Evolutionary conservation across 2,113 vertebrate genomes (phyloP), one percentile per base, ranked within the genome.

Genomic region (Seriola aureovittata): DNA sequence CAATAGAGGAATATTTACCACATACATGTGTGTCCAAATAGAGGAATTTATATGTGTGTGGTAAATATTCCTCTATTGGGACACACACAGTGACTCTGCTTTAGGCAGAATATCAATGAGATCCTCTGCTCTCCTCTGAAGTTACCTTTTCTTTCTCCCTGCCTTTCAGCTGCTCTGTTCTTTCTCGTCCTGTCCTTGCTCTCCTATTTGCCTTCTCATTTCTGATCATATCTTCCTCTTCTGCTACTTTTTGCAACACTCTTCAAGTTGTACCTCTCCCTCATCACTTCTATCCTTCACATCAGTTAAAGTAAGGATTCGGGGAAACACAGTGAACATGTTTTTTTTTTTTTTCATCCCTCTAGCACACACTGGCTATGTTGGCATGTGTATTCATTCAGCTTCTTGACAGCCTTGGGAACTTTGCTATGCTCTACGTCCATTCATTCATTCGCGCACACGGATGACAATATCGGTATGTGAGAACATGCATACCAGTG

Each of bases 321-420:
- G 36, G 16, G 5, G 29, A 79, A 88, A 77, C 32, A 40, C n/a
- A 11, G 5, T 34, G 57, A 60, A 32, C 40, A 25, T 29, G 46
- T 75, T 58, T 69, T 48, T n/a, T 68, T 58, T 69, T 23, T 23
- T 68, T 64, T 81, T 59, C 63, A 57, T 58, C 34, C 34, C 23
- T 63, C 64, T 62, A 48, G 79, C n/a, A 23, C 42, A 70, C 36
- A 13, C 48, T 32, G 67, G 23, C 38, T 11, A 46, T 1, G 10
- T 55, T 46, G 55, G 62, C 16, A 40, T 63, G 46, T 25, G 36
- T 36, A 74, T 84, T 87, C 73, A 80, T 60, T 64, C 68, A 67
- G 46, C 36, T 16, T 32, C 36, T 46, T 79, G 67, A 82, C 85
- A 88, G 75, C 85, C 87, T 90, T 90, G 85, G 81, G 86, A 90